Evolutionary conservation across 2,113 vertebrate species (phyloP), one percentile per base, ranked within the genome.

Genomic region (Melanotaenia duboulayi): DNA sequence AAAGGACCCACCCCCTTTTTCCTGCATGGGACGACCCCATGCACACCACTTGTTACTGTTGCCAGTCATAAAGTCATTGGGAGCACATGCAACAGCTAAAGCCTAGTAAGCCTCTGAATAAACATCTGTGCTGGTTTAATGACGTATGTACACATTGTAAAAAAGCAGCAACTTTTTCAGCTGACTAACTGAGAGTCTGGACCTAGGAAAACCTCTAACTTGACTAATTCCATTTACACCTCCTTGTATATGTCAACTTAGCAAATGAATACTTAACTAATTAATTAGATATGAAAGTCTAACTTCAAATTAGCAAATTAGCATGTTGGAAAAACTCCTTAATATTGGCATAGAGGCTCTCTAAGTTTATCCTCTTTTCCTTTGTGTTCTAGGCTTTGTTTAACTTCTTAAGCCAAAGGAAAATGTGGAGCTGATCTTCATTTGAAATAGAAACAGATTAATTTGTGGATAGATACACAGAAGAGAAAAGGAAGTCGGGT

Each of bases 41-140:
- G 78, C 82, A 89, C 69, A 91, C 87, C 91, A 92, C 91, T 94
- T 91, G 89, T 93, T 90, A 93, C 90, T 94, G 93, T 92, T 90
- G 88, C 90, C 92, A 87, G 79, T 93, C 94, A 95, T 96, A 96
- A 96, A 96, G 94, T 93, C 92, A 95, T 91, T 89, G 93, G 93
- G 78, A 89, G 88, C 83, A 80, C 84, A 88, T 71, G 87, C 90
- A 92, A 80, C 9, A 57, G 48, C 23, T 70, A 44, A 49, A 75
- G 52, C 60, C 89, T 61, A 81, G 87, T 93, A 92, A 91, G 93
- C 93, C 90, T 88, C 90, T 94, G 93, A 93, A 95, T 95, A 95
- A 96, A 96, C 94, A 95, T 86, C 88, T 91, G 87, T 92, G 91
- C 90, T 89, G 85, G 81, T 90, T 95, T 95, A 95, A 95, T 92